Percentiles rank a stretch among this genome's conserved stretches.
phyloP scores from a whole-genome alignment of 2,113 vertebrate species.

The Pandion haliaetus region DNA sequence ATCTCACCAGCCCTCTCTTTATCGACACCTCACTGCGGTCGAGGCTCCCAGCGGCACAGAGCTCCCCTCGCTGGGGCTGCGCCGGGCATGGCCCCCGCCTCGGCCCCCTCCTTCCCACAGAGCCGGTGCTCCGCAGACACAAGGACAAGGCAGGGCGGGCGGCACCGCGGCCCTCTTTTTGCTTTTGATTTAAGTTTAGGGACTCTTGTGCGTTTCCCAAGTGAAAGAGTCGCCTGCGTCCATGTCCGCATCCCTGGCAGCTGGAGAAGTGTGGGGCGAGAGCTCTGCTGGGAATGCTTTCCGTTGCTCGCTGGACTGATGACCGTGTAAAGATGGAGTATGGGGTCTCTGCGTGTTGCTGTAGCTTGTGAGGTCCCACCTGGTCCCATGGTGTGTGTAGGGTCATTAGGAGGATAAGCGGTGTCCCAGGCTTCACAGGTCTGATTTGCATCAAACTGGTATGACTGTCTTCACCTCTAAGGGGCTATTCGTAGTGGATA shows the following conservation, averaged over 20 bases:
- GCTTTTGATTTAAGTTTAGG: not conserved
- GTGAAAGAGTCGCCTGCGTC: too few species aligned
- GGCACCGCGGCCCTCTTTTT: too few species aligned
- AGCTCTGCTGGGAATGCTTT: not conserved
- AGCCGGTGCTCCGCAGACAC: fast-evolving
- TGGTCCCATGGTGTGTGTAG: fast-evolving
- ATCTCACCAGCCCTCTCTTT: not conserved
- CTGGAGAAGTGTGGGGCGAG: not conserved
- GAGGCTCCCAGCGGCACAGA: not conserved
- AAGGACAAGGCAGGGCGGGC: not conserved
- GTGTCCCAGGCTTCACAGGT: not conserved
- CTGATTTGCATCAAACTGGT: not conserved
- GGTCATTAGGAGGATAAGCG: not conserved
- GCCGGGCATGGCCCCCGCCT: not conserved
- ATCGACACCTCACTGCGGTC: fast-evolving
- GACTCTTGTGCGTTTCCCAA: not conserved
- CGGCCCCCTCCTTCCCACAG: fast-evolving
- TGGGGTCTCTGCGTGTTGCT: too few species aligned
- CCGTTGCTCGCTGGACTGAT: not conserved
- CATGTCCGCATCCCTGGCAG: not conserved
- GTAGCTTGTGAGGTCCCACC: not conserved
- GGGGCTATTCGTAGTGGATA: not conserved
- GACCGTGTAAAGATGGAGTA: fast-evolving
- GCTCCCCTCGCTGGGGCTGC: not conserved
- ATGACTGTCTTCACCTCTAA: too few species aligned